phyloP scores from a whole-genome alignment of 2,888 invertebrate species.

The Polydrusus tereticollis region DNA sequence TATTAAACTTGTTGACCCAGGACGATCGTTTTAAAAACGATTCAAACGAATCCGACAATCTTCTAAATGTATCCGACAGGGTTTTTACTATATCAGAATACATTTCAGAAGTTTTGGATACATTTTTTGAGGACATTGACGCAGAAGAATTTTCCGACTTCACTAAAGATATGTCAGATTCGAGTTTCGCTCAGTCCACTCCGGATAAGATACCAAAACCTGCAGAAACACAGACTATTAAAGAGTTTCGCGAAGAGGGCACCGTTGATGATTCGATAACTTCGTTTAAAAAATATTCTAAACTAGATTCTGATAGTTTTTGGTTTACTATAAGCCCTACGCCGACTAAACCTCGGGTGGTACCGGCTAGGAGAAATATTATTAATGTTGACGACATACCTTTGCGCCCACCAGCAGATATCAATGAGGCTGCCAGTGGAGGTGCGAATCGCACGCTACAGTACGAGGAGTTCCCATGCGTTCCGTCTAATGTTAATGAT shows the following conservation, averaged over 20 bases:
- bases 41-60: constrained; percentile 47
- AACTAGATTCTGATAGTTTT: constrained; percentile 60
- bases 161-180: constrained; percentile 39
- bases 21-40: constrained; percentile 54
- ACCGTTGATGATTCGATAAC: constrained; percentile 49
- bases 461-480: neutral
- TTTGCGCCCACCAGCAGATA: constrained; percentile 59
- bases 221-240: neutral
- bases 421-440: constrained; percentile 14
- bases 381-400: constrained; percentile 63
- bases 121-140: constrained; percentile 57
- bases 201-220: constrained; percentile 43
- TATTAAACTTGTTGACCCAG: constrained; percentile 55
- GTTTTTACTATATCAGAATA: constrained; percentile 62
- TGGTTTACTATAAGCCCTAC: constrained; percentile 62
- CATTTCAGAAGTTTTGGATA: constrained; percentile 62
- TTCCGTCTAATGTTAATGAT: constrained; percentile 7
- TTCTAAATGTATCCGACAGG: constrained; percentile 58
- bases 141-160: constrained; percentile 48
- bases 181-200: constrained; percentile 52
- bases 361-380: constrained; percentile 35
- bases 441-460: neutral
- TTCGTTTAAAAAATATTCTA: constrained; percentile 57
- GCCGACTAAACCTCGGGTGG: constrained; percentile 39
- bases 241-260: neutral